These are phyloP conservation scores for Sarcoramphus papa DNA, from an alignment of 2,797 vertebrate species.

Conservation along the genomic window DNA sequence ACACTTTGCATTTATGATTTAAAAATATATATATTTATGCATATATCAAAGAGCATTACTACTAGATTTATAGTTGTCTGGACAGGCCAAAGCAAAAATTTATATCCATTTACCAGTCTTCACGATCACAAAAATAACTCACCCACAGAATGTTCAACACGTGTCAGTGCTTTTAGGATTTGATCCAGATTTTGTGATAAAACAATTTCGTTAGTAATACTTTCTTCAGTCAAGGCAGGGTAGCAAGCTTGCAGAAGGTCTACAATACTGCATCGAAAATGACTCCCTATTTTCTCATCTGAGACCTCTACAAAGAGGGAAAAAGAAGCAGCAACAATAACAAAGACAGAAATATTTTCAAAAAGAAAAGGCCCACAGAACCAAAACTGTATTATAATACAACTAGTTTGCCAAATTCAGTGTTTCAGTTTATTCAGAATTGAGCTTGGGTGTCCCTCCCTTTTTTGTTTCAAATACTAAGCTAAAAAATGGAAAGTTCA, in stretches of 20 bases:
- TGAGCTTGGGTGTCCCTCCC: rapidly evolving
- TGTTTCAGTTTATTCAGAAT: neutral
- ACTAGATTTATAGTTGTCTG: neutral
- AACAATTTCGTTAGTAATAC: conserved; percentile 75
- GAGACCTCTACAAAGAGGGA: conserved; percentile 69
- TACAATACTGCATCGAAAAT: conserved; percentile 83
- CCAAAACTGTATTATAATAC: neutral
- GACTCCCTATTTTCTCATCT: conserved; percentile 77
- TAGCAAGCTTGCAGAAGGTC: conserved; percentile 86
- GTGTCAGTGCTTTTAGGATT: conserved; percentile 75
- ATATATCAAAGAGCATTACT: neutral
- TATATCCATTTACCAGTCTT: neutral
- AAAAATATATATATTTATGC: neutral
- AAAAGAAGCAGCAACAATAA: neutral
- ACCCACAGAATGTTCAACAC: conserved; percentile 78
- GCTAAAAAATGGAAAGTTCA: neutral
- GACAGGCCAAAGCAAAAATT: neutral
- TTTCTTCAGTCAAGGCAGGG: conserved; percentile 82
- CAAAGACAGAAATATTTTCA: neutral
- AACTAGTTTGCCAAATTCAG: neutral
- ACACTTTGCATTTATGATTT: neutral
- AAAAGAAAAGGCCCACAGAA: neutral
- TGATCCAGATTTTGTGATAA: conserved; percentile 83
- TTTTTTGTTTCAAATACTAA: neutral
- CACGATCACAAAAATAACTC: neutral